A percentile compares a stretch with the other conserved stretches of the same genome.
Evolutionary conservation across 2,888 invertebrate species (phyloP).

Genomic region (Trichogramma evanescens): DNA sequence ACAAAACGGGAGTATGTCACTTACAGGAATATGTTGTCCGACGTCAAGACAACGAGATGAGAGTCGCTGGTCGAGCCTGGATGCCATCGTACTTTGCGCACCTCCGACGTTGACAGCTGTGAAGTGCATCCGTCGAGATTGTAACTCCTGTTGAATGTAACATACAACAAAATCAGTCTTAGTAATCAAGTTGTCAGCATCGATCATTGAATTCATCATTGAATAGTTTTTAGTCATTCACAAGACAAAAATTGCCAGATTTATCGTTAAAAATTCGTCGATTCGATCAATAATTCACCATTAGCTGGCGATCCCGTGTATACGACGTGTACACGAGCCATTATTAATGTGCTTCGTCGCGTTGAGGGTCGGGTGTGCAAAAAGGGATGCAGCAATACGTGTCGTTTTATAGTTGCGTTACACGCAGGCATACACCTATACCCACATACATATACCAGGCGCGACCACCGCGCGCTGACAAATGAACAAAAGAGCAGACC

Average conservation of each 20-base stretch:
- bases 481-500: constrained; percentile 3
- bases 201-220: no score
- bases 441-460: no score
- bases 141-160: constrained; percentile 54
- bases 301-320: background rate
- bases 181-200: no score
- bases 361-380: no score
- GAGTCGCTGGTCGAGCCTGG: constrained; percentile 71
- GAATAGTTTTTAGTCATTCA: no score
- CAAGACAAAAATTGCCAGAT: no score
- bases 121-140: constrained; percentile 67
- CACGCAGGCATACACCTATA: no score
- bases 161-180: background rate
- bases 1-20: constrained; percentile 9
- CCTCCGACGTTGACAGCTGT: constrained; percentile 56
- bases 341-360: no score
- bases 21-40: constrained; percentile 80
- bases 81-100: constrained; percentile 77
- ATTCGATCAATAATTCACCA: no score
- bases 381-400: no score
- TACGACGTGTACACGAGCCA: constrained; percentile 1
- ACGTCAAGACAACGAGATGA: constrained; percentile 72
- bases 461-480: background rate
- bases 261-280: no score
- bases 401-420: no score